Base-by-base conservation (phyloP, 2,888 invertebrate genomes). In the Galerucella calmariensis region DNA sequence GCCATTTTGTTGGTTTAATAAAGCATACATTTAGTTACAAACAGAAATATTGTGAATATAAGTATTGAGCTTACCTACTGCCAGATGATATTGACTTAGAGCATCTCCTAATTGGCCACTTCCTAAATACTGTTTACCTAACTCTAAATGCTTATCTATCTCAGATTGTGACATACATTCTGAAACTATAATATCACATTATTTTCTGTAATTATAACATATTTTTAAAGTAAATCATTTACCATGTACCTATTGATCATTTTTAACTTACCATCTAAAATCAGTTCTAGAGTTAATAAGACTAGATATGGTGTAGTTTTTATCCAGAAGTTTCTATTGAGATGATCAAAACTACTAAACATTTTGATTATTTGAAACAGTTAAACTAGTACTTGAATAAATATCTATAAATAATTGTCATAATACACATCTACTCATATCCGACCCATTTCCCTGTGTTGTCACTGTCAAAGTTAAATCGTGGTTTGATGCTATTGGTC, bases 71-170 rank as follows among this genome's bases (percentile, higher is more conserved):
- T 90, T 86, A 95, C 96, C 98, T 82, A 99, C 96, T 82, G 99
- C 99, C 77, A 97, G 95, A 90, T 99, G 98, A 88, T 97, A 99
- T 87, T 99, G 98, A 75, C 96, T 95, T 67, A 99, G 88, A 11
- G 99, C 99, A 89, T 99, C 99, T 65, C 96, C 94, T 78, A 98
- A 91, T 87, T 99, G 97, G 48, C 98, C 98, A 80, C 94, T 93
- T 58, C 96, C 94, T 83, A 99, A 89, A 87, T 97, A 94, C 85
- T 96, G 94, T 85, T 94, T 95, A 1, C 99, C 99, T 87, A 97
- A 89, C 86, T 98, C 97, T 87, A 99, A 90, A 90, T 99, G 98
- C 85, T 94, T 94, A 83, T 96, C 94, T 78, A 98, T 94, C 88
- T 98, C 97, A 68, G 92, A 90, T 83, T 92, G 92, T 72, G 92